Evolutionary conservation across 2,797 vertebrate species (phyloP).

Genomic region (Enteromius paludinosus): DNA sequence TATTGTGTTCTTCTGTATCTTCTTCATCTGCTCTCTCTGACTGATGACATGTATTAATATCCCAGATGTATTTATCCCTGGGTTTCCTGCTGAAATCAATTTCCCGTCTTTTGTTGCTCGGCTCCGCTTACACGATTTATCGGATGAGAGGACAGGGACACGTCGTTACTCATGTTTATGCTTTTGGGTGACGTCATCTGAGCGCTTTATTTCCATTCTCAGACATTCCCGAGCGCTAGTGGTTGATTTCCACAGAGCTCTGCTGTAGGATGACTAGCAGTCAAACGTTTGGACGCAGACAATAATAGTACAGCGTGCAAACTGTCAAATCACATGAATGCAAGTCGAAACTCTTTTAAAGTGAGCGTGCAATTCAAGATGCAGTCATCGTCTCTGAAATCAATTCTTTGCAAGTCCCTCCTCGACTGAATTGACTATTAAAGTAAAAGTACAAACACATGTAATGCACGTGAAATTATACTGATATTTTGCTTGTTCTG

Average conservation of each 20-base stretch:
- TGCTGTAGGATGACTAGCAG: not conserved
- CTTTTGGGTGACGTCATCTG: not conserved
- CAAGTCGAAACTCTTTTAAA: not conserved
- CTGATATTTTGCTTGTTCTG: too few relatives aligned
- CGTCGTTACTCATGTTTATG: slow-evolving; percentile 45
- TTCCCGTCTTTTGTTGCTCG: slow-evolving; percentile 46
- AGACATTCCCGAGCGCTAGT: slow-evolving; percentile 34
- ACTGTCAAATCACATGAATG: not conserved
- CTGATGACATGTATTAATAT: slow-evolving; percentile 67
- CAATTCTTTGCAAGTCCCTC: too few relatives aligned
- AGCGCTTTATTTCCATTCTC: not conserved
- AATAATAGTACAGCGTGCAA: too few relatives aligned
- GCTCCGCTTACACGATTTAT: slow-evolving; percentile 47
- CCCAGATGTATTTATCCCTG: slow-evolving; percentile 61
- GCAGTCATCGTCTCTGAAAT: not conserved
- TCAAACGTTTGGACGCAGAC: not conserved
- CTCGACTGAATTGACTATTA: too few relatives aligned
- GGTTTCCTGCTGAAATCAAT: slow-evolving; percentile 54
- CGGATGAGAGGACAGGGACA: slow-evolving; percentile 42
- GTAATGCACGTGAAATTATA: too few relatives aligned
- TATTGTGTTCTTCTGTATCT: slow-evolving; percentile 65
- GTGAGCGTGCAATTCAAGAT: not conserved
- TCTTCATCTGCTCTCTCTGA: slow-evolving; percentile 61
- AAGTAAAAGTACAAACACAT: too few relatives aligned
- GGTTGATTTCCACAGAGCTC: slow-evolving; percentile 19